These are phyloP conservation scores for Capromys pilorides DNA, from an alignment of 2,797 vertebrate genomes.

Conservation along the genomic window DNA sequence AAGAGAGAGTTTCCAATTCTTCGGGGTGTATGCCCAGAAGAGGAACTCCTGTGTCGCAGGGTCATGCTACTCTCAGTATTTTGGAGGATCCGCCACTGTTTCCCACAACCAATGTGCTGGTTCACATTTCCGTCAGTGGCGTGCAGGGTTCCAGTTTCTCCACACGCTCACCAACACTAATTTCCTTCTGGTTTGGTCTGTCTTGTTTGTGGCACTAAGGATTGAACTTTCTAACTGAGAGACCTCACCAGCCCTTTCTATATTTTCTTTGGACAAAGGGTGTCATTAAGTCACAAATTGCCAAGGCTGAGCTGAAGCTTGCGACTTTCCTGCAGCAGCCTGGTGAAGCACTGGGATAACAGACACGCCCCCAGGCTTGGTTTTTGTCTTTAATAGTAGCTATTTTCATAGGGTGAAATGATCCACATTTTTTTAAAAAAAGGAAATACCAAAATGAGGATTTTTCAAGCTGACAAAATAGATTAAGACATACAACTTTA, in stretches of 20 bases:
- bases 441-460: background rate
- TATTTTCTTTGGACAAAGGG: background rate
- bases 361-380: background rate
- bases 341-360: background rate
- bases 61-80: background rate
- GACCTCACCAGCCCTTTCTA: background rate
- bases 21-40: background rate
- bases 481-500: background rate
- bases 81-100: accelerated
- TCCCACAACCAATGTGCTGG: accelerated
- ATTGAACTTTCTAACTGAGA: background rate
- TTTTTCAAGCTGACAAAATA: background rate
- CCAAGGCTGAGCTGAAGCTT: background rate
- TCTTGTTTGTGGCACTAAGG: background rate
- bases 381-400: background rate
- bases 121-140: background rate
- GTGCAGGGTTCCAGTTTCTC: accelerated
- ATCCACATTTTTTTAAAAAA: background rate
- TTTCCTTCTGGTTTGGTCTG: background rate
- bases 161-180: accelerated
- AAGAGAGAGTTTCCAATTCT: background rate
- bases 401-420: background rate
- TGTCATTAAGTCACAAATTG: background rate
- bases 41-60: accelerated
- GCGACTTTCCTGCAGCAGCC: background rate